Conservation (phyloP, 1,140 invertebrate species). For the Acromyrmex echinatior region DNA sequence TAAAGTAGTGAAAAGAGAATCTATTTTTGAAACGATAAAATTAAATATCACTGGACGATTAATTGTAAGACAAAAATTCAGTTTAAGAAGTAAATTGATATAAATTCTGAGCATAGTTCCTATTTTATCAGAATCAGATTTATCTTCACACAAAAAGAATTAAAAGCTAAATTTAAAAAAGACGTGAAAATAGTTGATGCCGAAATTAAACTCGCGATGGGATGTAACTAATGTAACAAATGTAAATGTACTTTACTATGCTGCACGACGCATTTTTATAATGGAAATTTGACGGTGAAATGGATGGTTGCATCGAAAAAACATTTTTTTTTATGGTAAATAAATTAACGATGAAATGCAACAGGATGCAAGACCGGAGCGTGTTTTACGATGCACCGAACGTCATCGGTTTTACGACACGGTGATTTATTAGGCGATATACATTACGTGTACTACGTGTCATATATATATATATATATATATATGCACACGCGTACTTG, state of each 20-base stretch:
- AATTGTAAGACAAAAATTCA: background rate
- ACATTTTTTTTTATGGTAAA: constrained; percentile 3
- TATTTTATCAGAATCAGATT: no score
- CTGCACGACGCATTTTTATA: background rate
- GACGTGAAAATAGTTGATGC: background rate
- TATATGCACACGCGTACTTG: constrained; percentile 43
- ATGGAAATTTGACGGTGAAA: constrained; percentile 39
- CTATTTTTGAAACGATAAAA: constrained; percentile 1
- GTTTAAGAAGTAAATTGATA: constrained; percentile 14
- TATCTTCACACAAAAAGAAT: background rate
- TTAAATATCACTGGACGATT: background rate
- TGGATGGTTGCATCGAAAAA: constrained; percentile 3
- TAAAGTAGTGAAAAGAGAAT: background rate
- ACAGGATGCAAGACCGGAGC: constrained; percentile 1
- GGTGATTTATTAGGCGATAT: constrained; percentile 27
- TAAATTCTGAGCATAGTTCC: background rate
- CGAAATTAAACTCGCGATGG: background rate
- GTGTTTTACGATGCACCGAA: background rate
- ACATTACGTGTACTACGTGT: constrained; percentile 13
- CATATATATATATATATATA: background rate
- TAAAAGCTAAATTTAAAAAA: background rate
- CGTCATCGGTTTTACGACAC: constrained; percentile 37
- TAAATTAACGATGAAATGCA: constrained; percentile 40
- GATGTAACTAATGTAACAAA: background rate
- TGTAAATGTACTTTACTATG: constrained; percentile 9